phyloP scores from a whole-genome alignment of 2,888 invertebrate genomes.

The Drosophila ustulata region DNA sequence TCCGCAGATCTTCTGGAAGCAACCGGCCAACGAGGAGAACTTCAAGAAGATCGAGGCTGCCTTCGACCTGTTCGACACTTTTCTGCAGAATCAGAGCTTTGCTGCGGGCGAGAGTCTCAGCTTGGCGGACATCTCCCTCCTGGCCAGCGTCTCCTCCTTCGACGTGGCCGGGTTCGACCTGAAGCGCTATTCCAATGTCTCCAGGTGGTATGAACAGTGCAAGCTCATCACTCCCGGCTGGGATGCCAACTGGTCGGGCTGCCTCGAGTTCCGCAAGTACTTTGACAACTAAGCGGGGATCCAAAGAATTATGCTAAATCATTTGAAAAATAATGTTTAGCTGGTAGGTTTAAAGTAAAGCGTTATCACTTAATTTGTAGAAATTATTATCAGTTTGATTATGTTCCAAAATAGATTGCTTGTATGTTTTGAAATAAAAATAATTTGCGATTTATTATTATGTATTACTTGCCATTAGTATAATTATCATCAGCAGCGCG shows the following conservation, averaged over 20 bases:
- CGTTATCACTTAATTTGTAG: too few relatives aligned
- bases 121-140: slow-evolving; percentile 90
- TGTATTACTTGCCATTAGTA: too few relatives aligned
- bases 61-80: slow-evolving; percentile 88
- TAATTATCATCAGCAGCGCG: too few relatives aligned
- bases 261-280: slow-evolving; percentile 86
- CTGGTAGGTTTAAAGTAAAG: too few relatives aligned
- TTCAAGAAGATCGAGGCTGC: slow-evolving; percentile 89
- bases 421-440: too few relatives aligned
- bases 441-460: too few relatives aligned
- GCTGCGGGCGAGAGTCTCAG: slow-evolving; percentile 90
- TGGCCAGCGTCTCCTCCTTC: slow-evolving; percentile 89
- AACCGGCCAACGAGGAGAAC: slow-evolving; percentile 88
- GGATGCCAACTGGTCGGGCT: slow-evolving; percentile 86
- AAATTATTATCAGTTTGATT: too few relatives aligned
- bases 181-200: slow-evolving; percentile 88
- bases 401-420: too few relatives aligned
- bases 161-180: slow-evolving; percentile 89
- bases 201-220: slow-evolving; percentile 87
- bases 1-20: slow-evolving; percentile 87
- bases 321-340: too few relatives aligned
- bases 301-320: too few relatives aligned
- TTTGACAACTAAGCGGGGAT: slow-evolving; percentile 51
- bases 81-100: slow-evolving; percentile 89
- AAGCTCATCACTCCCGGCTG: slow-evolving; percentile 87